phyloP scores from a whole-genome alignment of 64 coral and sea anemone species.

The Stylophora pistillata region DNA sequence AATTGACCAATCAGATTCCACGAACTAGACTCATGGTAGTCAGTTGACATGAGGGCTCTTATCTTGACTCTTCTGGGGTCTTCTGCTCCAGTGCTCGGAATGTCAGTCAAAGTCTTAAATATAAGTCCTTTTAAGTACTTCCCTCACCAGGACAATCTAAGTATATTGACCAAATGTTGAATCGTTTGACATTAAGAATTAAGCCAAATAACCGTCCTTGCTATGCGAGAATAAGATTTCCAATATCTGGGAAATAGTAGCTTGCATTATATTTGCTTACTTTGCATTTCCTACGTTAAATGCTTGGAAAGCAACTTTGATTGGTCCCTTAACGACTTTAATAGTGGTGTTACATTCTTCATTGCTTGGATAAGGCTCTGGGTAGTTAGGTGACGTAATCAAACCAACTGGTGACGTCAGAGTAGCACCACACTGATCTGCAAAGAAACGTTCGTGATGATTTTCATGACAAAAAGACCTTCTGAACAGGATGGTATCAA shows the following conservation, averaged over 20 bases:
- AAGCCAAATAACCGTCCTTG: no score
- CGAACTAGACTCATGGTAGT: no score
- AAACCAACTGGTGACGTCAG: slow-evolving; percentile 92
- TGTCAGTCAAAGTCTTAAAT: no score
- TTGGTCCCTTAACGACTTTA: slow-evolving; percentile 83
- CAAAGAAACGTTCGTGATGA: not conserved
- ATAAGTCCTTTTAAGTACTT: no score
- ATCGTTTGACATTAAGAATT: no score
- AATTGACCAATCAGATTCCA: no score
- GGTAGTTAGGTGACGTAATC: slow-evolving; percentile 97
- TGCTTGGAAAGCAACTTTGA: slow-evolving; percentile 89
- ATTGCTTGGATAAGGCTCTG: slow-evolving; percentile 90
- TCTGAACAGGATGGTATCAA: not conserved
- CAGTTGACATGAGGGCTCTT: no score
- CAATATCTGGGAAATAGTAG: not conserved
- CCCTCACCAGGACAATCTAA: no score
- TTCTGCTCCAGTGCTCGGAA: no score
- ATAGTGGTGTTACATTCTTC: slow-evolving; percentile 93
- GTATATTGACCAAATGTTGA: no score
- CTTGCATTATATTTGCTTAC: slow-evolving; percentile 42
- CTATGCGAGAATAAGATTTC: no score
- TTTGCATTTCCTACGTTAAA: slow-evolving; percentile 86
- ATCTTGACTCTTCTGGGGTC: no score
- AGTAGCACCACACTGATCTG: slow-evolving; percentile 92
- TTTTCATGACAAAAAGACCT: not conserved